A percentile compares a stretch with the other conserved stretches of the same genome.
These are phyloP conservation scores for Amphiprion percula DNA, from an alignment of 2,113 vertebrate genomes.

Conservation along the genomic window DNA sequence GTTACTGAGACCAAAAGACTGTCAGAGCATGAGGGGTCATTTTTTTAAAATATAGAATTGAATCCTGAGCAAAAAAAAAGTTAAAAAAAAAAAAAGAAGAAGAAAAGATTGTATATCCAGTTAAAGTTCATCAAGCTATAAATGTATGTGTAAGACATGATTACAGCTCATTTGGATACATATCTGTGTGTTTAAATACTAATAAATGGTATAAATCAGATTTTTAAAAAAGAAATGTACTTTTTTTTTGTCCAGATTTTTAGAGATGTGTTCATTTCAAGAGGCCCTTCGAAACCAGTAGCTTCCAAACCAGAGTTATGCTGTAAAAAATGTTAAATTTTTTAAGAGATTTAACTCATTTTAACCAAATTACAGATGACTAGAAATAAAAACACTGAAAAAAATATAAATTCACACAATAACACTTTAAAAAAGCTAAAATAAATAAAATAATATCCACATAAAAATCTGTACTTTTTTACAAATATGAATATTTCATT, in stretches of 20 bases:
- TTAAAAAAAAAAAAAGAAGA: not conserved
- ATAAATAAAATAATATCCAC: no score
- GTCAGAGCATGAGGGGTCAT: slow-evolving; percentile 3
- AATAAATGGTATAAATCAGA: not conserved
- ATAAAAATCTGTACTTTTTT: no score
- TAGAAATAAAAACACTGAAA: no score
- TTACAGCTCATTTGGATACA: not conserved
- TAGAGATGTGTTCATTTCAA: not conserved
- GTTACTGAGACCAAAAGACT: slow-evolving; percentile 13
- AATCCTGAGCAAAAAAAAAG: not conserved
- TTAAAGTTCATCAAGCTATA: slow-evolving; percentile 8
- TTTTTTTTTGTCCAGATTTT: not conserved
- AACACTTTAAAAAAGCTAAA: no score
- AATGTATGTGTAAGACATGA: slow-evolving; percentile 8
- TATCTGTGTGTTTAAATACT: not conserved
- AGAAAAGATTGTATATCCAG: not conserved
- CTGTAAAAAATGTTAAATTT: not conserved
- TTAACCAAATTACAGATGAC: no score
- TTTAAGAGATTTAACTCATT: no score
- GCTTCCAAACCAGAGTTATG: not conserved
- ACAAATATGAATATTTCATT: no score
- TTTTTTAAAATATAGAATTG: slow-evolving; percentile 7
- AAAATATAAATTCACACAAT: no score
- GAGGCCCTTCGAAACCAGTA: slow-evolving; percentile 8
- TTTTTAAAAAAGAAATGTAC: not conserved